Conservation (phyloP, 2,797 vertebrate genomes). For the Sarcoramphus papa region DNA sequence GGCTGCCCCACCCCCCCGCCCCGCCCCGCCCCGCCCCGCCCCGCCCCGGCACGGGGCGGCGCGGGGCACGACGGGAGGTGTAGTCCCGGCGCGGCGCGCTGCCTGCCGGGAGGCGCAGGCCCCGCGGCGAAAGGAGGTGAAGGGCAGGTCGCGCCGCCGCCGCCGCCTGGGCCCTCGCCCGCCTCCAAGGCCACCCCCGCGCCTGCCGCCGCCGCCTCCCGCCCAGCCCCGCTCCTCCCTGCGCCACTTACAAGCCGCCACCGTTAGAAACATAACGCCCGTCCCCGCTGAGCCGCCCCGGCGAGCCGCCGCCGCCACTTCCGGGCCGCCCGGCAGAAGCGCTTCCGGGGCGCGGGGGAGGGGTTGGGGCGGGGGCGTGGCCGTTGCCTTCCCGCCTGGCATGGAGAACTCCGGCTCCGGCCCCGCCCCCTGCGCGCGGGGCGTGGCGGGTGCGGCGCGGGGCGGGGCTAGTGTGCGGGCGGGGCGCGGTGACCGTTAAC, state of each 20-base stretch:
- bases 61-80: background rate
- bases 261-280: background rate
- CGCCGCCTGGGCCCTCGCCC: no score
- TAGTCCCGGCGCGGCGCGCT: background rate
- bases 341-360: background rate
- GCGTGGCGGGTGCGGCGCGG: background rate
- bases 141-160: background rate
- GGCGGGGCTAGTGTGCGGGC: background rate
- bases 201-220: background rate
- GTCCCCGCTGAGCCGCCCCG: rapidly evolving
- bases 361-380: no score
- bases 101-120: background rate
- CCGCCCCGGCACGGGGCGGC: background rate
- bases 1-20: background rate
- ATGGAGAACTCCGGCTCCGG: no score
- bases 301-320: background rate
- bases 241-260: background rate
- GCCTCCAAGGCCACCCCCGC: background rate
- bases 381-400: background rate
- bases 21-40: no score
- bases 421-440: background rate
- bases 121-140: background rate
- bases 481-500: background rate
- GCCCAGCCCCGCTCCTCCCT: no score
- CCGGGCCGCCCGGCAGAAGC: background rate